Conservation (phyloP, 2,113 vertebrate species). For the Amazona vittata region DNA sequence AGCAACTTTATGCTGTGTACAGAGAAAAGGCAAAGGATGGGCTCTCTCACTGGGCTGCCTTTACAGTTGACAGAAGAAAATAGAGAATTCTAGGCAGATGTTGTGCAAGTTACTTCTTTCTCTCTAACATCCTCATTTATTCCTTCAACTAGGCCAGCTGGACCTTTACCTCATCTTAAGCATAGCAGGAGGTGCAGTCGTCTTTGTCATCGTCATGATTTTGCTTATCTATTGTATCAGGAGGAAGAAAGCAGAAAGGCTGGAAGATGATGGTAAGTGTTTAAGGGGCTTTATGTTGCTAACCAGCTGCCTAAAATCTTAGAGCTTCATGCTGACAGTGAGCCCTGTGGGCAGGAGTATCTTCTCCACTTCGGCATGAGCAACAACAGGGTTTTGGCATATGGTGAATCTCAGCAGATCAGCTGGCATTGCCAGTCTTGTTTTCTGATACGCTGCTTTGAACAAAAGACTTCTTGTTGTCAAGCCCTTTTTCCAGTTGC, state of each 20-base stretch:
- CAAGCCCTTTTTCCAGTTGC: not conserved
- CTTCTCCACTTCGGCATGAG: not conserved
- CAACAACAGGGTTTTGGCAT: not conserved
- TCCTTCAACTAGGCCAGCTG: slow-evolving; percentile 6
- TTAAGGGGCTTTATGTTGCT: not conserved
- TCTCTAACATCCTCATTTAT: not conserved
- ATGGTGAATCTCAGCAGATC: not conserved
- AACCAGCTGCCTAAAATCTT: not conserved
- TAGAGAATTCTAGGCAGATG: not conserved
- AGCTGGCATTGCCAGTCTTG: not conserved
- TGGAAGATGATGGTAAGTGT: slow-evolving; percentile 7
- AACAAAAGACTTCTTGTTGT: not conserved
- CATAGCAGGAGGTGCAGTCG: slow-evolving; percentile 35
- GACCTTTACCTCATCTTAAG: slow-evolving; percentile 12
- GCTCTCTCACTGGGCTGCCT: not conserved
- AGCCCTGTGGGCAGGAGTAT: not conserved
- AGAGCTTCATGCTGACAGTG: not conserved
- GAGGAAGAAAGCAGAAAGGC: slow-evolving; percentile 10
- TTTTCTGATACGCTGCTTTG: not conserved
- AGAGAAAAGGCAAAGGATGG: not conserved
- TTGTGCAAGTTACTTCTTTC: not conserved
- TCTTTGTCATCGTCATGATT: not conserved
- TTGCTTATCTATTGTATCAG: slow-evolving; percentile 56
- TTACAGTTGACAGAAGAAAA: not conserved
- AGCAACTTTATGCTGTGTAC: not conserved